Evolutionary conservation across 2,888 invertebrate genomes (phyloP), one percentile per base, ranked within the genome.

Genomic region (Acleris emargana): DNA sequence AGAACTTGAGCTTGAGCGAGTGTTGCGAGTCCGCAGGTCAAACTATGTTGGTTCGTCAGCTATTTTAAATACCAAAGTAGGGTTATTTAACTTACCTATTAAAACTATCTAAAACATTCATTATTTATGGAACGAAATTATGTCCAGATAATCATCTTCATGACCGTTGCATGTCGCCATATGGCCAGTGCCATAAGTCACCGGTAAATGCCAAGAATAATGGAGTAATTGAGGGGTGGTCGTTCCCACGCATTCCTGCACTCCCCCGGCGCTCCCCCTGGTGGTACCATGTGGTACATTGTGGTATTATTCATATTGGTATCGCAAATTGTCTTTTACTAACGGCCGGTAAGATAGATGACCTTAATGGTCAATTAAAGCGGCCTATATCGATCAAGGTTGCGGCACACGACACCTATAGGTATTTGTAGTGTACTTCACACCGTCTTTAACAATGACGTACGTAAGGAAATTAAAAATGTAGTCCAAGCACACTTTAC

Each of bases 171-270:
- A 45, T 57, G 28, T 22, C 55, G 67, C 76, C 89, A 89, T 89
- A 86, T 89, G 68, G 87, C 74, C 72, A 68, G 73, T 87, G 83
- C 89, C 90, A 91, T 91, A 91, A 90, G 89, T 89, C 89, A 90
- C 90, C 82, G 78, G 80, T 76, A 76, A 76, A 81, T 73, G 71
- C 80, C 82, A 84, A 81, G 80, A 79, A 77, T 75, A 79, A 77
- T 80, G 77, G 82, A 77, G 75, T 74, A 78, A 75, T 38, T 74
- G 72, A 72, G 81, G 77, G 79, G 77, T 82, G 90, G 83, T 90
- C 90, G 83, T 91, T 91, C 91, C 91, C 91, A 90, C 90, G 87
- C 87, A 89, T 91, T 87, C 86, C 88, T 78, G 79, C 86, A 82
- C 67, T 64, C 68, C 70, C 67, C 74, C 60, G 22, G 38, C 38